Base-by-base conservation (phyloP, 2,888 invertebrate species). In the Sussaba pulchella region DNA sequence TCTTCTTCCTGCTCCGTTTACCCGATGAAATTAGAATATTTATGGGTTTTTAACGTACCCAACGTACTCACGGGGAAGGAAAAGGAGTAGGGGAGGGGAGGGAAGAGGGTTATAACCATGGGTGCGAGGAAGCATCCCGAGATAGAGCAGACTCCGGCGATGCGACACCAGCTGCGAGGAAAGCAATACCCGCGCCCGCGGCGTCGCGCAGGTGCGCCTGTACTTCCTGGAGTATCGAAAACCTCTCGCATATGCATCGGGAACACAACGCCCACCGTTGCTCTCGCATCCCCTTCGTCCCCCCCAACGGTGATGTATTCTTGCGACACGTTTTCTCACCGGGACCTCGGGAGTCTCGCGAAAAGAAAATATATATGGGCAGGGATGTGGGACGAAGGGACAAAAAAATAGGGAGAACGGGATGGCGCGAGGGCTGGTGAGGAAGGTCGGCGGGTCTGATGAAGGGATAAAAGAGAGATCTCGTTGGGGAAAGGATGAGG, bases 1-100 rank as follows among this genome's bases (percentile, higher is more conserved):
- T 66, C 74, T 64, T 76, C 82, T 64, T 31, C 43, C 47, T 31
- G 8, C 70, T 39, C 24, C 59, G 69, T 78, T 78, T 77, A 64
- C 73, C 64, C 76, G 63, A 81, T 79, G 82, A 78, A 82, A 83
- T 83, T 83, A 83, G 69, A 83, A 84, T 84, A 84, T 84, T 84
- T 84, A 84, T 81, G 84, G 78, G 47, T 77, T 82, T 84, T 82
- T 84, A 81, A 84, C 78, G 81, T 66, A 75, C 70, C 73, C 43
- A 21, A n/a, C n/a, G n/a, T n/a, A n/a, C n/a, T n/a, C n/a, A n/a
- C n/a, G n/a, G n/a, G n/a, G n/a, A n/a, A n/a, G n/a, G n/a, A n/a
- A n/a, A n/a, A n/a, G n/a, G n/a, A n/a, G n/a, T 14, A 14, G 17
- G 47, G 47, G 14, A 1, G 61, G 14, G 14, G 39, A 67, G 39